Conservation (phyloP, 2,888 invertebrate genomes). For the Morinoia aosen region DNA sequence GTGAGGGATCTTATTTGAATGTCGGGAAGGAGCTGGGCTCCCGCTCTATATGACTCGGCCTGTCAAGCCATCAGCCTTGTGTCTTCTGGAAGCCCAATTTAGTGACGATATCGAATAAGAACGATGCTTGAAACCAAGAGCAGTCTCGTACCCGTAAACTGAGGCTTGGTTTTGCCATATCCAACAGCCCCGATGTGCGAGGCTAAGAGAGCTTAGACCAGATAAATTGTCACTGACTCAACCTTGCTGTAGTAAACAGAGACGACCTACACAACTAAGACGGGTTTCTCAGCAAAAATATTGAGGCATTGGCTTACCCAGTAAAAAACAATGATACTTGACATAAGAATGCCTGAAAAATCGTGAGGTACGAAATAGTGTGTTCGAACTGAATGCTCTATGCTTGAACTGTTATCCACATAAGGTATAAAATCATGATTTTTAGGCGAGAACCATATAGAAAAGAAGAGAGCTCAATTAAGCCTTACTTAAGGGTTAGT, state of each 20-base stretch:
- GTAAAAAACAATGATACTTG: no score
- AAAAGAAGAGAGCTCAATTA: no score
- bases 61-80: neutral
- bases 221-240: neutral
- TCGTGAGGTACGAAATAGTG: no score
- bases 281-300: neutral
- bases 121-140: neutral
- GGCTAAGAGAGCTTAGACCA: neutral
- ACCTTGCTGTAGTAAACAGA: neutral
- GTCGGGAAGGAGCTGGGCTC: neutral
- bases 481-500: no score
- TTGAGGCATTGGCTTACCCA: neutral
- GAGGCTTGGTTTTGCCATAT: neutral
- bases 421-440: no score
- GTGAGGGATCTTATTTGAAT: constrained; percentile 12
- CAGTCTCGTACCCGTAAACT: neutral
- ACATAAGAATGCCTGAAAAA: no score
- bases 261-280: neutral
- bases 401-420: no score
- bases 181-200: neutral
- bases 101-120: constrained; percentile 26
- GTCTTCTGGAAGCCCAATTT: neutral
- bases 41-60: neutral
- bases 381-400: no score
- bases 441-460: no score